A percentile compares a stretch with the other conserved stretches of the same genome.
Evolutionary conservation across 1,140 invertebrate genomes (phyloP).

Genomic region (Mya arenaria): DNA sequence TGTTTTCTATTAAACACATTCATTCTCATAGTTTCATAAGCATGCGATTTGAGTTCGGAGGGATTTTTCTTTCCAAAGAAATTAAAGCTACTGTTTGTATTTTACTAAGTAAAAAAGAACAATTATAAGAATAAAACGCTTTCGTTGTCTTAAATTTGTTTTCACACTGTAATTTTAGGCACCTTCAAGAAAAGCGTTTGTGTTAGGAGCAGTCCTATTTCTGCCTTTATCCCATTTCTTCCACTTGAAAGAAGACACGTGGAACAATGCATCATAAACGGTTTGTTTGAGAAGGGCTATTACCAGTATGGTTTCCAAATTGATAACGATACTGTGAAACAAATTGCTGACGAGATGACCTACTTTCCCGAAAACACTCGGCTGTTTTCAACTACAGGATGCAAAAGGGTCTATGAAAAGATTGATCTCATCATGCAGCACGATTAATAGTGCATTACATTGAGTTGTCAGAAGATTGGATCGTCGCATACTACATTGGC

Average conservation of each 20-base stretch:
- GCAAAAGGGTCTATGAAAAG: conserved; percentile 69
- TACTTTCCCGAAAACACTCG: conserved; percentile 54
- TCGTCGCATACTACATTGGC: no score
- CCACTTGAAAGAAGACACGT: conserved; percentile 94
- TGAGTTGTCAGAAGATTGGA: no score
- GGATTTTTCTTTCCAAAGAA: no score
- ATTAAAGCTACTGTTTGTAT: no score
- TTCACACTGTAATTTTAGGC: conserved; percentile 61
- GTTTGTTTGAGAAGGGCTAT: conserved; percentile 69
- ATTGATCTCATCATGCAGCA: conserved; percentile 61
- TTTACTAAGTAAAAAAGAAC: no score
- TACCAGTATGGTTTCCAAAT: conserved; percentile 32
- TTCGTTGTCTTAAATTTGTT: no score
- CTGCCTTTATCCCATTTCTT: conserved; percentile 96
- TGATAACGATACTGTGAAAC: conserved; percentile 34
- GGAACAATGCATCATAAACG: conserved; percentile 85
- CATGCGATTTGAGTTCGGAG: no score
- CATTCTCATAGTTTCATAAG: no score
- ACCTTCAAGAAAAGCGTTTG: conserved; percentile 82
- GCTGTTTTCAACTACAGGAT: conserved; percentile 66
- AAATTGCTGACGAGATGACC: conserved; percentile 55
- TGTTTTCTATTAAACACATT: no score
- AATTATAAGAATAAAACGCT: no score
- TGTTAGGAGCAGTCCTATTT: conserved; percentile 92
- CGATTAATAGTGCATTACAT: no score